phyloP scores from a whole-genome alignment of 37 sponge, comb jelly and placozoan species.

The Crambe crambe region DNA sequence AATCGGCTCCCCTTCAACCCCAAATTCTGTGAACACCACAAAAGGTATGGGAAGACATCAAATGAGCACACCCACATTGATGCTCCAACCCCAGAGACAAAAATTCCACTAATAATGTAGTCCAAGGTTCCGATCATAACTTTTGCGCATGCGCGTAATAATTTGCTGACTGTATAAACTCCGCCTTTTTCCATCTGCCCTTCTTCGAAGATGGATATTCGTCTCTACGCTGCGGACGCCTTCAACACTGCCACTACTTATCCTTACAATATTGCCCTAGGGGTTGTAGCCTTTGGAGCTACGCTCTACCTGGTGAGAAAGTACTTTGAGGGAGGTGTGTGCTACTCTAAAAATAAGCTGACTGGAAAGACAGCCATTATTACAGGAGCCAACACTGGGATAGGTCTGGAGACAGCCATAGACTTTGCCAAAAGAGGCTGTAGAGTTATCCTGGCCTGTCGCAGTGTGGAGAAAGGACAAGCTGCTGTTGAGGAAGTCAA shows the following conservation, averaged over 20 bases:
- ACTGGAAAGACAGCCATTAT: constrained; percentile 83
- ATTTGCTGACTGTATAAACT: too few relatives aligned
- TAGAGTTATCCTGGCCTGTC: constrained; percentile 78
- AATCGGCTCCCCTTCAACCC: too few relatives aligned
- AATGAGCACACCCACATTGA: too few relatives aligned
- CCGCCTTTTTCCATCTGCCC: too few relatives aligned
- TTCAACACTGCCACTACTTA: background rate
- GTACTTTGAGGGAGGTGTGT: constrained; percentile 39
- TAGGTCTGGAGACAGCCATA: constrained; percentile 79
- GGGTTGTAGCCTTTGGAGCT: background rate
- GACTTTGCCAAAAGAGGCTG: constrained; percentile 82
- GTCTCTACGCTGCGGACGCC: too few relatives aligned
- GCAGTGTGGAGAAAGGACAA: constrained; percentile 61
- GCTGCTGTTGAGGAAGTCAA: constrained; percentile 57
- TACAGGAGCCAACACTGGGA: constrained; percentile 90
- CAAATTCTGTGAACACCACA: too few relatives aligned
- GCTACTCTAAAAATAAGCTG: constrained; percentile 49
- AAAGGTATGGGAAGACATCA: too few relatives aligned
- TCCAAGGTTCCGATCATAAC: too few relatives aligned
- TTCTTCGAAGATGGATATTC: too few relatives aligned
- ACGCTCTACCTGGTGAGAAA: background rate
- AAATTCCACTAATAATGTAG: too few relatives aligned
- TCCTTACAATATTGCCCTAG: background rate
- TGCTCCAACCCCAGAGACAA: too few relatives aligned
- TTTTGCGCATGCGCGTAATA: too few relatives aligned